Percentiles rank a stretch among this genome's conserved stretches.
Conservation (phyloP, 2,888 invertebrate genomes). For the Dorcus parallelipipedus region DNA sequence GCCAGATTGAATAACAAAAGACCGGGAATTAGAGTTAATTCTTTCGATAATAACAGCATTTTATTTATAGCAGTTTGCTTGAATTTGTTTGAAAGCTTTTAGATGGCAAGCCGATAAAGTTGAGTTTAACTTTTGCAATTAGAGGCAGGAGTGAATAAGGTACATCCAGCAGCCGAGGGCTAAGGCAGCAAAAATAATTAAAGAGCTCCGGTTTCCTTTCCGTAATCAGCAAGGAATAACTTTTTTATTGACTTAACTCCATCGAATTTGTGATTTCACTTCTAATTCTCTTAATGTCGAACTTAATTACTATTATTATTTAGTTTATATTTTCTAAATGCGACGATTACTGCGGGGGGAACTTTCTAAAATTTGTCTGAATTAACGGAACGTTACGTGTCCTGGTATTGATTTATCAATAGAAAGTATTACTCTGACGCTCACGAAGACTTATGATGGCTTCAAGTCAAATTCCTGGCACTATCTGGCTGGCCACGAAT, state of each 20-base stretch:
- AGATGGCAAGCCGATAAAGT: slow-evolving; percentile 1
- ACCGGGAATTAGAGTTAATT: too few relatives aligned
- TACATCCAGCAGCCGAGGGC: not conserved
- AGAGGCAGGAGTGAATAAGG: not conserved
- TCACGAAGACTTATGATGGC: slow-evolving; percentile 4
- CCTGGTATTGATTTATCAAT: not conserved
- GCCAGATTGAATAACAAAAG: too few relatives aligned
- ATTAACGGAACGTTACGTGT: not conserved
- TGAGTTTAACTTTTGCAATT: slow-evolving; percentile 6
- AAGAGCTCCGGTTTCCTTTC: slow-evolving; percentile 13
- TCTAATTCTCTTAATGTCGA: not conserved
- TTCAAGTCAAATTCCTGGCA: slow-evolving; percentile 11
- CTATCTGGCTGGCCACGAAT: slow-evolving; percentile 6
- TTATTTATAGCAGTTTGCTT: too few relatives aligned
- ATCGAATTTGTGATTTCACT: not conserved
- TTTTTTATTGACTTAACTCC: slow-evolving; percentile 16
- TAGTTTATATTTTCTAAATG: not conserved
- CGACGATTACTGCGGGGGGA: too few relatives aligned
- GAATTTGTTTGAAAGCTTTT: too few relatives aligned
- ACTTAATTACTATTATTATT: not conserved
- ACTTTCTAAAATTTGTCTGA: not conserved
- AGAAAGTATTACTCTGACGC: slow-evolving; percentile 3
- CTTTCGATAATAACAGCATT: too few relatives aligned
- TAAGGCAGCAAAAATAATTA: slow-evolving; percentile 15
- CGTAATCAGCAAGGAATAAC: slow-evolving; percentile 17